Base-by-base conservation (phyloP, 2,888 invertebrate genomes). In the Ligdia adustata region DNA sequence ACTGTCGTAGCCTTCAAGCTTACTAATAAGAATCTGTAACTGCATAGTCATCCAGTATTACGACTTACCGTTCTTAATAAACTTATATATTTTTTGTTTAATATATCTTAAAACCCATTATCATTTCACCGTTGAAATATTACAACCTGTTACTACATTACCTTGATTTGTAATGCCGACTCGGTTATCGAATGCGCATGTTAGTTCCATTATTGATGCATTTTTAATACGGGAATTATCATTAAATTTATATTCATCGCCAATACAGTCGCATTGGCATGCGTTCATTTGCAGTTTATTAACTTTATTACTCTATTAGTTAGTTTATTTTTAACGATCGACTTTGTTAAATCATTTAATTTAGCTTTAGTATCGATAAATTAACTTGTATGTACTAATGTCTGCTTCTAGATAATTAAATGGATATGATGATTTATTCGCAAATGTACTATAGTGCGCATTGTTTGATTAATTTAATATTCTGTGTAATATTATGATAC, bases 221-320 rank as follows among this genome's bases (percentile, higher is more conserved):
- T 42, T 42, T 42, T 42, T 42, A 48, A 42, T 27, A 37, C 32
- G 7, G 16, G 14, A 22, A 41, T 43, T 43, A 22, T 16, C 42
- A 41, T 47, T 18, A 35, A 29, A 26, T 26, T 46, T 13, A 9
- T 31, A 46, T 44, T 40, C 15, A 29, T 48, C 20, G 43, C 35
- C 29, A 32, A 20, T 18, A 13, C 38, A 22, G 16, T 39, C 22
- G 28, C 9, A 42, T 27, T 41, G 22, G 22, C 7, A 26, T 47
- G 39, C 29, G 31, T 46, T 22, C 12, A 51, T 46, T 46, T 40
- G 52, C 46, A 46, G 20, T 46, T 47, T 37, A 37, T 44, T 52
- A 31, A 22, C 35, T 43, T 40, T 28, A 32, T 40, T 47, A 26
- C 20, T 22, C 26, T 22, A 39, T 40, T 29, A 34, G 9, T 41